Percentiles rank a stretch among this genome's conserved stretches.
Evolutionary conservation across 37 sponge, comb jelly and placozoan species (phyloP).

Genomic region (Eunapius fragilis): DNA sequence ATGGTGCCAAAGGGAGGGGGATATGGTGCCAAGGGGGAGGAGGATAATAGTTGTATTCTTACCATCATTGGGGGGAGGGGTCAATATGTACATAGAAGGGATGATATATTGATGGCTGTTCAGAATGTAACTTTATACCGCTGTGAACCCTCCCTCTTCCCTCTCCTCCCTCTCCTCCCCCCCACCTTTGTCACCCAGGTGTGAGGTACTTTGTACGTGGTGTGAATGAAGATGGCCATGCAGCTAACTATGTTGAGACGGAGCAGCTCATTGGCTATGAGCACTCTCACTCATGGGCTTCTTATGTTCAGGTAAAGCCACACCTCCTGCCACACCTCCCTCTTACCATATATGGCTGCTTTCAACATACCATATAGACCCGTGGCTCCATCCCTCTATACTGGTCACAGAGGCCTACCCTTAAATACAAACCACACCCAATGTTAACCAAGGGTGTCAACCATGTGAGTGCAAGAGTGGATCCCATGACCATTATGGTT

Average conservation of each 20-base stretch:
- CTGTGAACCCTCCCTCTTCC: too few relatives aligned
- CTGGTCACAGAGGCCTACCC: slow-evolving; percentile 92
- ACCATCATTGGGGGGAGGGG: too few relatives aligned
- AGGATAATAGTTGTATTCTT: too few relatives aligned
- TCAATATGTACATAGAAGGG: too few relatives aligned
- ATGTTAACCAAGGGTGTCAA: slow-evolving; percentile 23
- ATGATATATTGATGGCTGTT: too few relatives aligned
- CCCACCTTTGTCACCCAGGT: slow-evolving; percentile 25
- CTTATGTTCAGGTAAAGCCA: slow-evolving; percentile 83
- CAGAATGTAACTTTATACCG: too few relatives aligned
- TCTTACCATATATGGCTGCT: not conserved
- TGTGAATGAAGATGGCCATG: slow-evolving; percentile 88
- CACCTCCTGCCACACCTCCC: not conserved
- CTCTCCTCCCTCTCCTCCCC: too few relatives aligned
- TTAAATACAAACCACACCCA: slow-evolving; percentile 92
- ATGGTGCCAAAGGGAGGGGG: too few relatives aligned
- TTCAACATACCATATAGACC: slow-evolving; percentile 51
- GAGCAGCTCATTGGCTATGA: slow-evolving; percentile 83
- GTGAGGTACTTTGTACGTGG: slow-evolving; percentile 91
- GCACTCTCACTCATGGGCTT: slow-evolving; percentile 5
- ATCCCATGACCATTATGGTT: too few relatives aligned
- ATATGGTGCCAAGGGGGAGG: too few relatives aligned
- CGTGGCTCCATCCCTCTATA: slow-evolving; percentile 94
- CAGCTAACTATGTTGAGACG: slow-evolving; percentile 97
- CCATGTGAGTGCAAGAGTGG: slow-evolving; percentile 23